A percentile compares a stretch with the other conserved stretches of the same genome.
phyloP scores from a whole-genome alignment of 2,888 invertebrate genomes.

The Lobophora halterata region DNA sequence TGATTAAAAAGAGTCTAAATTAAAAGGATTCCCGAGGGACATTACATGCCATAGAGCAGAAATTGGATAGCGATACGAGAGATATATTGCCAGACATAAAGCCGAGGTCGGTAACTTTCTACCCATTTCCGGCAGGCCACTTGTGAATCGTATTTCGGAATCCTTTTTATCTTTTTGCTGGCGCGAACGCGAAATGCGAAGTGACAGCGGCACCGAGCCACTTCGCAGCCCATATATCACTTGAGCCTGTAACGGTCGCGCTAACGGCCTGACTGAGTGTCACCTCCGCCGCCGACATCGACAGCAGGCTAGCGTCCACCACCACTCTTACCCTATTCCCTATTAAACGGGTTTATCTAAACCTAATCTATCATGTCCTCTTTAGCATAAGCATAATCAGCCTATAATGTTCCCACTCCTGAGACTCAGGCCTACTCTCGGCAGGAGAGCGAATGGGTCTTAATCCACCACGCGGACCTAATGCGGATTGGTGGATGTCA shows the following conservation, averaged over 20 bases:
- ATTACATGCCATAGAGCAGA: slow-evolving; percentile 77
- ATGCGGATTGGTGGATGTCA: no score
- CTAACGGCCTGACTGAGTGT: slow-evolving; percentile 69
- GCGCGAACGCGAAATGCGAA: slow-evolving; percentile 64
- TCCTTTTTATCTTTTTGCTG: slow-evolving; percentile 78
- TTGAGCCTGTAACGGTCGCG: slow-evolving; percentile 67
- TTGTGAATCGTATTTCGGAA: slow-evolving; percentile 77
- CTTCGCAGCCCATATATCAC: slow-evolving; percentile 79
- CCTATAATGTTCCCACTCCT: no score
- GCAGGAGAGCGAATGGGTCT: no score
- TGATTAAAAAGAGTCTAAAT: slow-evolving; percentile 70
- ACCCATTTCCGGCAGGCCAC: slow-evolving; percentile 77
- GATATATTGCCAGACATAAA: slow-evolving; percentile 76
- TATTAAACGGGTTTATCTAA: slow-evolving; percentile 50
- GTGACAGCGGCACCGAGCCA: slow-evolving; percentile 76
- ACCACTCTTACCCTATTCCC: slow-evolving; percentile 43
- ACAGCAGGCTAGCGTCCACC: slow-evolving; percentile 54
- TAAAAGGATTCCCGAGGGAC: slow-evolving; percentile 68
- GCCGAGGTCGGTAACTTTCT: slow-evolving; percentile 73
- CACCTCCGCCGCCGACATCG: slow-evolving; percentile 65
- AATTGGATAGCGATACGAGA: slow-evolving; percentile 77
- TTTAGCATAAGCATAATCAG: slow-evolving; percentile 25
- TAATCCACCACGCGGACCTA: no score
- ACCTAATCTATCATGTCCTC: slow-evolving; percentile 41
- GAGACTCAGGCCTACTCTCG: no score